Conservation (phyloP, 1,140 invertebrate species). For the Sitophilus oryzae region DNA sequence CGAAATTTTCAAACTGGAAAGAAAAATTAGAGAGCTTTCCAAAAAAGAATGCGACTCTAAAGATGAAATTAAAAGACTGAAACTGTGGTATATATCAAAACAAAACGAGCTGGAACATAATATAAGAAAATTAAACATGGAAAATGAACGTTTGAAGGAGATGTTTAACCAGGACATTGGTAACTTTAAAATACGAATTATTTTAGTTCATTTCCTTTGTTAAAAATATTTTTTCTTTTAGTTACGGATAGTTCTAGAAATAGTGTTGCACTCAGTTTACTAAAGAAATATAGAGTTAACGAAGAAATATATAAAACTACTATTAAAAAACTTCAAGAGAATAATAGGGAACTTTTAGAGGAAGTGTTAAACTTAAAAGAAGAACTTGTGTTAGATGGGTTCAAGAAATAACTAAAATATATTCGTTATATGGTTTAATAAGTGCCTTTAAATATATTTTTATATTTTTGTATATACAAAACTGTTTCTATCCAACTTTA, state of each 20-base stretch:
- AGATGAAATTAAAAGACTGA: conserved; percentile 23
- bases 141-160: conserved; percentile 28
- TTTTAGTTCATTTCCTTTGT: neutral
- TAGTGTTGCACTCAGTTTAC: conserved; percentile 18
- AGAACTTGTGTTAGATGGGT: conserved; percentile 15
- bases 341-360: conserved; percentile 23
- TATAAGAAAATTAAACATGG: conserved; percentile 24
- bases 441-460: too few relatives aligned
- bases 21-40: conserved; percentile 14
- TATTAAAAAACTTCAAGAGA: conserved; percentile 25
- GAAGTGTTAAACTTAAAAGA: conserved; percentile 29
- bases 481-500: neutral
- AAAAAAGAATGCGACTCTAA: conserved; percentile 18
- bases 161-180: conserved; percentile 21
- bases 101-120: conserved; percentile 16
- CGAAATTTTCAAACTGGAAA: conserved; percentile 9
- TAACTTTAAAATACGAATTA: conserved; percentile 11
- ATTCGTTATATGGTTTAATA: too few relatives aligned
- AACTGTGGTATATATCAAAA: conserved; percentile 19
- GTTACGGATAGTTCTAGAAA: conserved; percentile 13
- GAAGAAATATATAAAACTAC: conserved; percentile 29
- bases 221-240: conserved; percentile 8
- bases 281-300: conserved; percentile 25
- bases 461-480: neutral
- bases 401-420: neutral